Percentiles rank a stretch among this genome's conserved stretches.
These are phyloP conservation scores for Loris lydekkerianus DNA, from an alignment of 2,797 vertebrate genomes.

Conservation along the genomic window DNA sequence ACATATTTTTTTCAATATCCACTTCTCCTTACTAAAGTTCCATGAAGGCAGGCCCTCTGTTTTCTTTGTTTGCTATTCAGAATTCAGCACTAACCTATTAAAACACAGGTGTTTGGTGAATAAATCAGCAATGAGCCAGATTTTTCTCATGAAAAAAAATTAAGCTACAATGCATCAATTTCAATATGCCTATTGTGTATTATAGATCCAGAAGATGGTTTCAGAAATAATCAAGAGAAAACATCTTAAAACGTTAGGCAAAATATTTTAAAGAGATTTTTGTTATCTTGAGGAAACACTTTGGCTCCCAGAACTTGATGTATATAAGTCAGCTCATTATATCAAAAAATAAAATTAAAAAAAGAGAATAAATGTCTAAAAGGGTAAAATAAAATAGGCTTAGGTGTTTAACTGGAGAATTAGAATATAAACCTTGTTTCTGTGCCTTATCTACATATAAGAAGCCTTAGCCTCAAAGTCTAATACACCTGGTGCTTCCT, in stretches of 20 bases:
- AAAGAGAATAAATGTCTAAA: background rate
- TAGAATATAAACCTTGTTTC: background rate
- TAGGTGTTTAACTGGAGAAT: background rate
- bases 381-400: background rate
- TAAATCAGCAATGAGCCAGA: background rate
- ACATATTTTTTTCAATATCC: background rate
- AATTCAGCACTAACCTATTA: background rate
- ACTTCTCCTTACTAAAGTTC: background rate
- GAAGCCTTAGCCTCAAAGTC: background rate
- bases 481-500: background rate
- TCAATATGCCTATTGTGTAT: background rate
- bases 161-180: background rate
- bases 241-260: background rate
- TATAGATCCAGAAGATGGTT: background rate
- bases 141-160: conserved; percentile 38
- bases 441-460: background rate
- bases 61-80: background rate
- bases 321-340: background rate
- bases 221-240: conserved; percentile 32
- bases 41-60: background rate
- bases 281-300: background rate
- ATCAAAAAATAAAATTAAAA: conserved; percentile 31
- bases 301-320: background rate
- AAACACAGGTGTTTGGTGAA: background rate
- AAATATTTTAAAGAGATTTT: background rate